Evolutionary conservation across 2,113 vertebrate species (phyloP).

Genomic region (Girardinichthys multiradiatus): DNA sequence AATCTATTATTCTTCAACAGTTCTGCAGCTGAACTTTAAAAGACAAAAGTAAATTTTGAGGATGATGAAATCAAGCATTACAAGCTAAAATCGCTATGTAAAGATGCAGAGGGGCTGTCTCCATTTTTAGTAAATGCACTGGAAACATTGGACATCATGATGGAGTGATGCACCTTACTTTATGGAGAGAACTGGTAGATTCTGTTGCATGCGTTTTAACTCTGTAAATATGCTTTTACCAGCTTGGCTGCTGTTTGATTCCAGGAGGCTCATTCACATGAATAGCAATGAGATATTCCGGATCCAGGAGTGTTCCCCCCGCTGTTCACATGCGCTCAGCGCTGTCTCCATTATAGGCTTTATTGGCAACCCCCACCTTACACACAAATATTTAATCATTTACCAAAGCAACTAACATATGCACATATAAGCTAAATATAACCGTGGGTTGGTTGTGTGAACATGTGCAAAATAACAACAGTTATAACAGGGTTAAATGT

Average conservation of each 20-base stretch:
- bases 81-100: neutral
- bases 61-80: neutral
- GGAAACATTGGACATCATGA: slow-evolving; percentile 14
- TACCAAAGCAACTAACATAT: slow-evolving; percentile 1
- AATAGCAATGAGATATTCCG: slow-evolving; percentile 59
- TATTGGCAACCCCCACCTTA: neutral
- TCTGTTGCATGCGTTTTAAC: slow-evolving; percentile 27
- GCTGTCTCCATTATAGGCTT: neutral
- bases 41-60: slow-evolving; percentile 7
- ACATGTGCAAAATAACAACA: slow-evolving; percentile 16
- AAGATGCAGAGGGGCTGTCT: neutral
- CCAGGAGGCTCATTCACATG: slow-evolving; percentile 46
- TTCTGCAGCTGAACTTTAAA: slow-evolving; percentile 14
- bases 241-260: slow-evolving; percentile 55
- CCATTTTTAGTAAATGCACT: neutral
- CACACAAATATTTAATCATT: neutral
- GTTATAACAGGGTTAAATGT: neutral
- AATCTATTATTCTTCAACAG: slow-evolving; percentile 29
- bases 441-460: neutral
- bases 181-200: slow-evolving; percentile 14
- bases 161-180: slow-evolving; percentile 16
- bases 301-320: slow-evolving; percentile 40
- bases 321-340: slow-evolving; percentile 35
- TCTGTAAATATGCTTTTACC: slow-evolving; percentile 59
- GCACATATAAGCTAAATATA: slow-evolving; percentile 8